A percentile compares a stretch with the other conserved stretches of the same genome.
These are phyloP conservation scores for Mesoclemmys tuberculata DNA, from an alignment of 2,113 vertebrate species.

Conservation along the genomic window DNA sequence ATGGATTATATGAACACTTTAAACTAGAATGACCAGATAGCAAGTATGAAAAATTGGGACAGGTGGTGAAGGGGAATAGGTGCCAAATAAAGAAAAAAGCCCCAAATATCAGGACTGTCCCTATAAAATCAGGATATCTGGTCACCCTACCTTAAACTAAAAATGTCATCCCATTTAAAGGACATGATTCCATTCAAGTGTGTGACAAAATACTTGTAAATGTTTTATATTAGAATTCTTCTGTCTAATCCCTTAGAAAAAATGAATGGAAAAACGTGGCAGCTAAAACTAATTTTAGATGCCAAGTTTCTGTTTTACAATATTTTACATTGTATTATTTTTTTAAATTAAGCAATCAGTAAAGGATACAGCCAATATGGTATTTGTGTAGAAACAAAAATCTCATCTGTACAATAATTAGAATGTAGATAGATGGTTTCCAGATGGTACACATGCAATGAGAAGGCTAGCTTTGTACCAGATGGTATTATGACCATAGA, in stretches of 20 bases:
- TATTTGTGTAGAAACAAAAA: constrained; percentile 68
- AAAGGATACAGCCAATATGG: constrained; percentile 64
- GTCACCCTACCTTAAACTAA: neutral
- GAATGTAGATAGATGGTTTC: constrained; percentile 62
- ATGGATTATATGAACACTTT: neutral
- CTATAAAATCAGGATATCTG: too few species aligned
- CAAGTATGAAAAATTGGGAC: too few species aligned
- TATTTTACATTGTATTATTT: constrained; percentile 56
- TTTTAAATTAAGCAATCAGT: constrained; percentile 59
- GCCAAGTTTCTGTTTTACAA: constrained; percentile 24
- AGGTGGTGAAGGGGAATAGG: too few species aligned
- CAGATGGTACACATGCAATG: constrained; percentile 51
- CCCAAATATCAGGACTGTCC: too few species aligned
- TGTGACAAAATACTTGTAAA: neutral
- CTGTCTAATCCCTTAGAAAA: neutral
- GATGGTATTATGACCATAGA: constrained; percentile 67
- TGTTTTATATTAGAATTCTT: neutral
- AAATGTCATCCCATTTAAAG: neutral
- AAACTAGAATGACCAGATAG: neutral
- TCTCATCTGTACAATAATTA: constrained; percentile 70
- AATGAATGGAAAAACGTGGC: constrained; percentile 4
- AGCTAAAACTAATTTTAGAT: constrained; percentile 47
- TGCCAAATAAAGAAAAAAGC: too few species aligned
- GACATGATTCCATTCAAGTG: neutral
- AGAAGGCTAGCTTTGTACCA: constrained; percentile 54